Conservation (phyloP, 2,888 invertebrate species). For the Pammene aurita region DNA sequence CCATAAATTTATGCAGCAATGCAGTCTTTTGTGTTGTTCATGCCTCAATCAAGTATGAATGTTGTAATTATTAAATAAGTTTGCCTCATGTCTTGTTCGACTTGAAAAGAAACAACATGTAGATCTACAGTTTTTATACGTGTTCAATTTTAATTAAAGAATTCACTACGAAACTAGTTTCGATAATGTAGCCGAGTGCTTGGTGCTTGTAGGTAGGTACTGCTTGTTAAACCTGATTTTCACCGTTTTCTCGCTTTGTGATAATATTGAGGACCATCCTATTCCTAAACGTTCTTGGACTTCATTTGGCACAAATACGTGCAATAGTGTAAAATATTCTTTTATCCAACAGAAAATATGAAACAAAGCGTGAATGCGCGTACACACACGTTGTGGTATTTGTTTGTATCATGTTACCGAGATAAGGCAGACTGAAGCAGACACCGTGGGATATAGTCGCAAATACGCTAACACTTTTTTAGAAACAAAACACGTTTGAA, state of each 20-base stretch:
- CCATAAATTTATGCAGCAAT: constrained; percentile 21
- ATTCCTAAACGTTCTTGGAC: too few species aligned
- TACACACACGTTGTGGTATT: constrained; percentile 17
- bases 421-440: constrained; percentile 29
- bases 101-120: background rate
- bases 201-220: too few species aligned
- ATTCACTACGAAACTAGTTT: background rate
- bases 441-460: constrained; percentile 11
- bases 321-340: background rate
- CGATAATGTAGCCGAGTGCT: too few species aligned
- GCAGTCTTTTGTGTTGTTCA: background rate
- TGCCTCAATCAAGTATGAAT: background rate
- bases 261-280: too few species aligned
- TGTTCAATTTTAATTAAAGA: background rate
- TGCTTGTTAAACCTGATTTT: too few species aligned
- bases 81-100: background rate
- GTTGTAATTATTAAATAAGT: background rate
- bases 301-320: background rate
- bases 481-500: constrained; percentile 9
- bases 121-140: background rate
- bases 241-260: too few species aligned
- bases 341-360: constrained; percentile 19
- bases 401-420: constrained; percentile 31
- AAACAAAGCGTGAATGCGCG: constrained; percentile 20
- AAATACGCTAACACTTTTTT: constrained; percentile 15